Percentiles rank a stretch among this genome's conserved stretches.
phyloP scores from a whole-genome alignment of 2,113 vertebrate genomes.

The Vulpes vulpes region DNA sequence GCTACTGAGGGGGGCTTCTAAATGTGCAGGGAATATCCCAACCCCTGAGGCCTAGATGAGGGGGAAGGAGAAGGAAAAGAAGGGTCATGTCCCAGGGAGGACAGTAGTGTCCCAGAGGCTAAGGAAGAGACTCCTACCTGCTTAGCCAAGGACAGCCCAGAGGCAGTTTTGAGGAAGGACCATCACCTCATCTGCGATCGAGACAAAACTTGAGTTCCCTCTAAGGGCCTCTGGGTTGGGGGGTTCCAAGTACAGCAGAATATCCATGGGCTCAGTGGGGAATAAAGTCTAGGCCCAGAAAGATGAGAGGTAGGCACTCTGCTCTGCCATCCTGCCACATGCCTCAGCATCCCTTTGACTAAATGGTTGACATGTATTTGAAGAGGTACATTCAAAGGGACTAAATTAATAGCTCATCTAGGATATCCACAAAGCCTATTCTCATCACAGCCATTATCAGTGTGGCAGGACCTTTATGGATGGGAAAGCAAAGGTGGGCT shows the following conservation, averaged over 20 bases:
- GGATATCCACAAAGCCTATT: background rate
- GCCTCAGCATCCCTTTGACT: background rate
- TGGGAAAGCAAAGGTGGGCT: background rate
- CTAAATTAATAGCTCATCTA: background rate
- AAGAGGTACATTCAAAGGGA: background rate
- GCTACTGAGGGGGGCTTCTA: background rate
- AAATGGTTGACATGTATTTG: too few species aligned
- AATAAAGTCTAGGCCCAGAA: background rate
- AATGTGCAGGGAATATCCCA: background rate
- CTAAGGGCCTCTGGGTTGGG: background rate
- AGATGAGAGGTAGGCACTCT: background rate
- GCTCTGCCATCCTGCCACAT: background rate
- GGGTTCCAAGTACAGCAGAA: background rate
- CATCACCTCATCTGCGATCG: too few species aligned
- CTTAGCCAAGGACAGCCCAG: background rate
- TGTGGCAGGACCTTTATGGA: background rate
- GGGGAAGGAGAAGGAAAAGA: background rate
- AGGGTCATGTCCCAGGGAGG: background rate
- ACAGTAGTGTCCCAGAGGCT: background rate
- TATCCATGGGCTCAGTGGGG: background rate
- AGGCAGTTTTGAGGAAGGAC: background rate
- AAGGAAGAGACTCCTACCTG: background rate
- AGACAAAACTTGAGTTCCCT: background rate
- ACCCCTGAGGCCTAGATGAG: too few species aligned
- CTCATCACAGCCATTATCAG: background rate